Evolutionary conservation across 2,113 vertebrate species (phyloP).

Genomic region (Mus spicilegus): DNA sequence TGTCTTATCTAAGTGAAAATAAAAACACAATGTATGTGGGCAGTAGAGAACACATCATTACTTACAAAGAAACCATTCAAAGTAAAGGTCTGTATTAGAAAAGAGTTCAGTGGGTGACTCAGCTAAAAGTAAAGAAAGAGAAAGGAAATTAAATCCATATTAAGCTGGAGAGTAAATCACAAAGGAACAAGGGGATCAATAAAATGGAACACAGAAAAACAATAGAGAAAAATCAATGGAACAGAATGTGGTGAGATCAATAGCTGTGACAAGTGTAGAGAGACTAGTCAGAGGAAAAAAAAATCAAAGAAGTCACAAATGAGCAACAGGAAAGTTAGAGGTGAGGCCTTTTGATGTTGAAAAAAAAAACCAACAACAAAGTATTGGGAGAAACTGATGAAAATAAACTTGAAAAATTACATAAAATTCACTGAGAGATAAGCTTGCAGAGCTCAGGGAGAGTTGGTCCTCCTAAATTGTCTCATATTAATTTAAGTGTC

Average conservation of each 20-base stretch:
- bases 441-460: background rate
- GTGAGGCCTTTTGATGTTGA: background rate
- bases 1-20: constrained; percentile 17
- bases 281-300: background rate
- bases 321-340: background rate
- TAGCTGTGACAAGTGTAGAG: background rate
- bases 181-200: background rate
- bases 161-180: background rate
- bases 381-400: background rate
- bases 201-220: background rate
- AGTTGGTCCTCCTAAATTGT: background rate
- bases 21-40: background rate
- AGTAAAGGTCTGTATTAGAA: background rate
- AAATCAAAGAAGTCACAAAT: background rate
- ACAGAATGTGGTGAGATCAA: background rate
- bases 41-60: background rate
- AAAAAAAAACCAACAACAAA: background rate
- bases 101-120: constrained; percentile 7
- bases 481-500: background rate
- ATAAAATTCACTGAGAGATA: background rate
- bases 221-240: constrained; percentile 22
- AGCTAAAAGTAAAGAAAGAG: background rate
- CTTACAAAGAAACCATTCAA: background rate
- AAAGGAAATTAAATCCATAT: constrained; percentile 23
- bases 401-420: background rate